A percentile compares a stretch with the other conserved stretches of the same genome.
Evolutionary conservation across 2,113 vertebrate species (phyloP).

Genomic region (Cottus gobio): DNA sequence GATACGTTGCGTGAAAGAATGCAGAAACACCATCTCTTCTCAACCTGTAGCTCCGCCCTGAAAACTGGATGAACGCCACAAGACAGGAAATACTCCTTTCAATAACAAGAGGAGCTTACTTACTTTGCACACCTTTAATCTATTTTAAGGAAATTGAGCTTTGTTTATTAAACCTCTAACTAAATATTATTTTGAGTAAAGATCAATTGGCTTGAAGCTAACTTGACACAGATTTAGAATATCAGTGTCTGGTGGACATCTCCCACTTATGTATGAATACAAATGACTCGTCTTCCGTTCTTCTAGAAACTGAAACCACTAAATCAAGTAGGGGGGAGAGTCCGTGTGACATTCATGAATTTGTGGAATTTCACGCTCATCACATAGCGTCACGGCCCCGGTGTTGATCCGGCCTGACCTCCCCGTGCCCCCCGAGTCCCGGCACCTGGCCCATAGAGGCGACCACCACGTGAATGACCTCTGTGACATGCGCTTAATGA

Average conservation of each 20-base stretch:
- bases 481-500: constrained; percentile 62
- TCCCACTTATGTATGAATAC: background rate
- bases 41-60: background rate
- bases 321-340: background rate
- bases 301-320: background rate
- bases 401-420: constrained; percentile 63
- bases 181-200: background rate
- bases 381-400: constrained; percentile 50
- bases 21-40: no score
- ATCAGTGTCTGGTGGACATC: background rate
- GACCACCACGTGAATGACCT: constrained; percentile 50
- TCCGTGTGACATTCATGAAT: background rate
- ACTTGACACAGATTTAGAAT: background rate
- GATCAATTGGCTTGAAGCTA: background rate
- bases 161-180: no score
- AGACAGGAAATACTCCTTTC: background rate
- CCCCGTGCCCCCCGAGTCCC: constrained; percentile 51
- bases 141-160: no score
- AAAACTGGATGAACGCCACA: background rate
- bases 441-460: constrained; percentile 69
- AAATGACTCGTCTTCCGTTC: background rate
- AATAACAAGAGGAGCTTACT: background rate
- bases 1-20: background rate
- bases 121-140: background rate
- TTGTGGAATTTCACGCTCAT: constrained; percentile 61